A percentile compares a stretch with the other conserved stretches of the same genome.
Conservation (phyloP, 2,113 vertebrate species). For the Anguilla rostrata region DNA sequence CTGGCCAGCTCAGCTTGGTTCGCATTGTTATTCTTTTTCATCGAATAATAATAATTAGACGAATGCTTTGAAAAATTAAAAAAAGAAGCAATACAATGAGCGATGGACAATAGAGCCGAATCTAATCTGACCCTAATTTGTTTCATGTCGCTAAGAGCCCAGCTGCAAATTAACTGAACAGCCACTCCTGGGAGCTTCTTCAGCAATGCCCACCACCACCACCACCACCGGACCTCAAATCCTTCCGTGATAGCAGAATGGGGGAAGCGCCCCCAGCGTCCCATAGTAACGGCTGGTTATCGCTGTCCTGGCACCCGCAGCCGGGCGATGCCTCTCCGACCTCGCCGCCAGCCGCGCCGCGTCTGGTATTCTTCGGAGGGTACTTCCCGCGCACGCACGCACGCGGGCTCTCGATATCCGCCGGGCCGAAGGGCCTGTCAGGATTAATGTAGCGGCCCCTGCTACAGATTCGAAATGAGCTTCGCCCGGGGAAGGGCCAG, state of each 20-base stretch:
- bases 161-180: neutral
- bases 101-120: neutral
- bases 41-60: neutral
- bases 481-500: neutral
- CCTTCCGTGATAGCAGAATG: neutral
- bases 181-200: neutral
- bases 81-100: neutral
- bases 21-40: neutral
- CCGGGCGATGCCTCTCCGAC: neutral
- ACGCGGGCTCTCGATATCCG: neutral
- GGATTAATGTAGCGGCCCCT: slow-evolving; percentile 11
- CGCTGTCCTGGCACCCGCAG: neutral
- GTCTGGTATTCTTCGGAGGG: neutral
- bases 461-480: slow-evolving; percentile 23
- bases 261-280: neutral
- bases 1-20: neutral
- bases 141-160: neutral
- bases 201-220: neutral
- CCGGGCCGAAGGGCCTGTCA: neutral
- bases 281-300: neutral
- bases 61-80: neutral
- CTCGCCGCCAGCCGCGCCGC: neutral
- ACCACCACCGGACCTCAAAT: neutral
- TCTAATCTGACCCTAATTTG: neutral
- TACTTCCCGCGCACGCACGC: neutral